A percentile compares a stretch with the other conserved stretches of the same genome.
Evolutionary conservation across 2,888 invertebrate genomes (phyloP).

Genomic region (Lasioglossum oenotherae): DNA sequence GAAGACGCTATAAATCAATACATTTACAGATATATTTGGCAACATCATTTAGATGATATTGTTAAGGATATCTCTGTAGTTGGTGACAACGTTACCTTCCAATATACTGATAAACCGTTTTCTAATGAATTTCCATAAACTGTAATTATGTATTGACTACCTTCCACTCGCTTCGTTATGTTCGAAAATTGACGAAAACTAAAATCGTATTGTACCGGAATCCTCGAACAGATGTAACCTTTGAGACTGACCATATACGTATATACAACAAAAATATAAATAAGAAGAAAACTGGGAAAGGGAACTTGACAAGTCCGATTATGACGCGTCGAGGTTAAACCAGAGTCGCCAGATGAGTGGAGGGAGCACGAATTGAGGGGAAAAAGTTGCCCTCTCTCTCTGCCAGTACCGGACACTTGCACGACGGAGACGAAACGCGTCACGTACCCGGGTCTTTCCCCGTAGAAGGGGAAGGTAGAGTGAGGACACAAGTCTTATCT

Average conservation of each 20-base stretch:
- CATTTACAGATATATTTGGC: neutral
- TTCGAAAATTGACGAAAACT: neutral
- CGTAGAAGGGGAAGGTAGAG: too few relatives aligned
- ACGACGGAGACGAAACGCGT: too few relatives aligned
- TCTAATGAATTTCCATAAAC: neutral
- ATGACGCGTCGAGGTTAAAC: neutral
- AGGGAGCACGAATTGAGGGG: too few relatives aligned
- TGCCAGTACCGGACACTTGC: too few relatives aligned
- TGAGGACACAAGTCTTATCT: too few relatives aligned
- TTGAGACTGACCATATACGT: neutral
- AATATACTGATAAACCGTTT: neutral
- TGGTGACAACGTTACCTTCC: neutral
- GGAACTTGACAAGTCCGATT: neutral
- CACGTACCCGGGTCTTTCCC: too few relatives aligned
- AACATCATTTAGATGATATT: neutral
- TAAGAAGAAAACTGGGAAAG: neutral
- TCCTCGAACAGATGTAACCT: neutral
- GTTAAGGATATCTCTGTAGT: neutral
- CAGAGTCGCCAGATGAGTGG: too few relatives aligned
- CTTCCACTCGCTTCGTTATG: neutral
- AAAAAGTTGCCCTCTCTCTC: too few relatives aligned
- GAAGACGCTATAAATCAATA: constrained; percentile 4
- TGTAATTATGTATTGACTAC: too few relatives aligned
- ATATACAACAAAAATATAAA: neutral
- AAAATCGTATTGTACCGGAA: neutral